Evolutionary conservation across 2,888 invertebrate genomes (phyloP).

Genomic region (Lochmaea capreae): DNA sequence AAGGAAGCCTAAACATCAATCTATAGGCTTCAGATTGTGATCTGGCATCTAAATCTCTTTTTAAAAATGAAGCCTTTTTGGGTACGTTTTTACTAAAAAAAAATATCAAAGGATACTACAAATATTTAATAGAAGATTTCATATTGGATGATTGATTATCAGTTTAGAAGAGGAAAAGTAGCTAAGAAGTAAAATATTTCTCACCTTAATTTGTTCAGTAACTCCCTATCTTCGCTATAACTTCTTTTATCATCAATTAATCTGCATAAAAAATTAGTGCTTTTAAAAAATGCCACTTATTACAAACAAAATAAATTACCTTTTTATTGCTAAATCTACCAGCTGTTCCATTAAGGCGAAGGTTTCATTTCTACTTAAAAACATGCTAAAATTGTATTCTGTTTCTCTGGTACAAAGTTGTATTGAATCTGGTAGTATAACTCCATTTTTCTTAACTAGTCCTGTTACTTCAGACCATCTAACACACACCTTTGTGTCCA

Average conservation of each 20-base stretch:
- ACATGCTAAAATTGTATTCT: slow-evolving; percentile 91
- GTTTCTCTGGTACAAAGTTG: slow-evolving; percentile 87
- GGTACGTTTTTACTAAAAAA: slow-evolving; percentile 82
- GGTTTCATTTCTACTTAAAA: slow-evolving; percentile 89
- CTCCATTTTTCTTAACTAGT: slow-evolving; percentile 80
- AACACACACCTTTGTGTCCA: slow-evolving; percentile 85
- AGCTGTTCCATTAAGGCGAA: slow-evolving; percentile 94
- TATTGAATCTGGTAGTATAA: slow-evolving; percentile 87
- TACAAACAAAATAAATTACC: slow-evolving; percentile 61
- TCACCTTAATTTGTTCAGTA: slow-evolving; percentile 83
- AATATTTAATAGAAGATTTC: too few relatives aligned
- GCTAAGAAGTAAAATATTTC: slow-evolving; percentile 19
- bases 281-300: neutral
- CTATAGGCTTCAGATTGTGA: slow-evolving; percentile 94
- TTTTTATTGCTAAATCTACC: slow-evolving; percentile 96
- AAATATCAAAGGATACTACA: neutral
- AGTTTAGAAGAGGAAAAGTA: too few relatives aligned
- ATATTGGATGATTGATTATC: too few relatives aligned
- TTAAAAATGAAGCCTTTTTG: slow-evolving; percentile 90
- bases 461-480: slow-evolving; percentile 92
- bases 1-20: slow-evolving; percentile 85
- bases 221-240: slow-evolving; percentile 88
- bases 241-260: slow-evolving; percentile 92
- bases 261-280: slow-evolving; percentile 65
- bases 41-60: slow-evolving; percentile 94